These are phyloP conservation scores for Cygnus buccinator DNA, from an alignment of 2,113 vertebrate species.

Conservation along the genomic window DNA sequence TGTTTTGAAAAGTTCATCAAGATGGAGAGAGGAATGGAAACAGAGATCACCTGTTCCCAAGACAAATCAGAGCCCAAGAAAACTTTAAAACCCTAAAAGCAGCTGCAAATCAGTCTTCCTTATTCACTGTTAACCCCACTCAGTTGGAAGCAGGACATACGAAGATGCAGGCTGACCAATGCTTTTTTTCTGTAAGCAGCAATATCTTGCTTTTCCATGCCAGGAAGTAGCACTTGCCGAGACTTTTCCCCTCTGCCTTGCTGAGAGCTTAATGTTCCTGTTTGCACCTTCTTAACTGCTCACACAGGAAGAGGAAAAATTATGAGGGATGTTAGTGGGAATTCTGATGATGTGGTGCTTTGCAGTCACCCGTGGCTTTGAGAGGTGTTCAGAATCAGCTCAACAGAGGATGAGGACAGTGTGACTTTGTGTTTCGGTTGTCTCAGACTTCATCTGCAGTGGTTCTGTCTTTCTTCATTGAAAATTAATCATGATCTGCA, in stretches of 20 bases:
- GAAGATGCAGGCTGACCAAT: background rate
- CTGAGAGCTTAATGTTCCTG: background rate
- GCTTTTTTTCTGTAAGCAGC: background rate
- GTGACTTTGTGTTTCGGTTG: background rate
- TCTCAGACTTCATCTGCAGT: background rate
- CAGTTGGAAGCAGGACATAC: background rate
- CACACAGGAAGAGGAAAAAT: background rate
- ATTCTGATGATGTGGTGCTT: background rate
- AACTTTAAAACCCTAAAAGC: background rate
- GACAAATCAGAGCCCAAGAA: background rate
- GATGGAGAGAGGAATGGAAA: background rate
- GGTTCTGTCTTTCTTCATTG: background rate
- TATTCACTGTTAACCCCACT: background rate
- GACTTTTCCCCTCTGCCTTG: background rate
- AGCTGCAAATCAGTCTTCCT: background rate
- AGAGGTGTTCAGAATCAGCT: background rate
- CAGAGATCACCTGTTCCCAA: background rate
- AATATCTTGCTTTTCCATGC: background rate
- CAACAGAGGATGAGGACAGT: background rate
- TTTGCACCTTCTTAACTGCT: background rate
- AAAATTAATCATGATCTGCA: slow-evolving; percentile 20
- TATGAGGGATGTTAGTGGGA: background rate
- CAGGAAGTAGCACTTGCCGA: background rate
- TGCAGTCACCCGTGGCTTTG: background rate
- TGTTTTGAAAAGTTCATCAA: background rate